phyloP scores from a whole-genome alignment of 2,797 vertebrate genomes.

The Babyrousa celebensis region DNA sequence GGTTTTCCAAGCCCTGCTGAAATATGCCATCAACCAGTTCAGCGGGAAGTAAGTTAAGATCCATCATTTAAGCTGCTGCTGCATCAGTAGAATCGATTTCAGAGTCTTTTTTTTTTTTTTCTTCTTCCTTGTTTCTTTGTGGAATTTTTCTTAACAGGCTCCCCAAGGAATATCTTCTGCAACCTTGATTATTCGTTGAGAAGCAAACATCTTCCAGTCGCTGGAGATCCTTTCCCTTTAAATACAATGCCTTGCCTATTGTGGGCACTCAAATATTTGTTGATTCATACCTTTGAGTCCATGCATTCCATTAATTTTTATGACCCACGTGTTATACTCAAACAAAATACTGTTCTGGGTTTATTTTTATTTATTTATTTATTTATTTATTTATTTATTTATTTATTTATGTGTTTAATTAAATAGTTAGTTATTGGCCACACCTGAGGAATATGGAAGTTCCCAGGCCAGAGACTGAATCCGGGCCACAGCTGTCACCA shows the following conservation, averaged over 20 bases:
- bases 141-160: constrained; percentile 51
- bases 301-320: constrained; percentile 72
- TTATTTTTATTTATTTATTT: background rate
- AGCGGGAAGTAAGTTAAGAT: constrained; percentile 72
- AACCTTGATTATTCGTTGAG: constrained; percentile 55
- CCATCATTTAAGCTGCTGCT: constrained; percentile 60
- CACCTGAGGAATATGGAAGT: too few relatives aligned
- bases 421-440: too few relatives aligned
- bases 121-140: constrained; percentile 38
- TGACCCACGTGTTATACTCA: constrained; percentile 49
- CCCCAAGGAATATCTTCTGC: constrained; percentile 61
- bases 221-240: constrained; percentile 59
- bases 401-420: too few relatives aligned
- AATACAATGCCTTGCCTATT: constrained; percentile 63
- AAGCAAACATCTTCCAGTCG: constrained; percentile 69
- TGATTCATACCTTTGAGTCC: constrained; percentile 66
- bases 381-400: too few relatives aligned
- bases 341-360: constrained; percentile 37
- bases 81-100: constrained; percentile 58
- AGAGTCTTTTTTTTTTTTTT: background rate
- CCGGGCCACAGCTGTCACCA: too few relatives aligned
- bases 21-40: constrained; percentile 69
- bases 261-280: constrained; percentile 77
- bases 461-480: too few relatives aligned
- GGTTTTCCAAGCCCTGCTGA: constrained; percentile 82